Evolutionary conservation across 2,797 vertebrate genomes (phyloP).

Genomic region (Coreius guichenoti): DNA sequence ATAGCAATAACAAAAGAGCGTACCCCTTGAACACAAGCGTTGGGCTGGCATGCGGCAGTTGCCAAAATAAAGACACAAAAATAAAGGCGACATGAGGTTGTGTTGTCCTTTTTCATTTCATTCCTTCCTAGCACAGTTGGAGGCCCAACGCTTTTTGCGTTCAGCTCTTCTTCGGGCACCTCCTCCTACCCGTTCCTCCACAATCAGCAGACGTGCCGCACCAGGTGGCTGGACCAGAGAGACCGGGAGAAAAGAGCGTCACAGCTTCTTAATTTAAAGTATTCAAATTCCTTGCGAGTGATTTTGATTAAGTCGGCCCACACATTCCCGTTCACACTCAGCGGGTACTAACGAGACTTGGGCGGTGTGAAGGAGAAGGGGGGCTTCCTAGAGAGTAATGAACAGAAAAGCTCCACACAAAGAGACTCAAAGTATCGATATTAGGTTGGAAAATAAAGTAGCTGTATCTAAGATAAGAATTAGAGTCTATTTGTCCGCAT

Average conservation of each 20-base stretch:
- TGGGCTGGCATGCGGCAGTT: background rate
- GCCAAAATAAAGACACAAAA: conserved; percentile 19
- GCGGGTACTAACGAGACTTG: conserved; percentile 50
- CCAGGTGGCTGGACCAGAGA: conserved; percentile 32
- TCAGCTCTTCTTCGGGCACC: conserved; percentile 38
- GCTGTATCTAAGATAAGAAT: conserved; percentile 28
- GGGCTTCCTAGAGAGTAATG: background rate
- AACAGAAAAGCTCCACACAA: background rate
- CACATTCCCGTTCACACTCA: conserved; percentile 29
- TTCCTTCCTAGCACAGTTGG: conserved; percentile 53
- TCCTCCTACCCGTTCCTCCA: conserved; percentile 18
- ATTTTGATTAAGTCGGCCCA: conserved; percentile 53
- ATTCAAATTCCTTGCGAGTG: conserved; percentile 41
- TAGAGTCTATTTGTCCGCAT: conserved; percentile 31
- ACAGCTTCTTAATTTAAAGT: conserved; percentile 44
- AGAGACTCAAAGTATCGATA: conserved; percentile 20
- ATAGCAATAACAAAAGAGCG: conserved; percentile 1
- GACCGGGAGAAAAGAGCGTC: conserved; percentile 16
- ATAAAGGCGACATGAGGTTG: conserved; percentile 16
- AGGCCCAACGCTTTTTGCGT: conserved; percentile 46
- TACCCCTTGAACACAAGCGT: conserved; percentile 5
- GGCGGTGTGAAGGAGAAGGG: conserved; percentile 7
- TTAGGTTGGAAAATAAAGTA: conserved; percentile 8
- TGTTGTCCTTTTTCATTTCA: background rate
- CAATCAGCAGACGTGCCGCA: conserved; percentile 13